phyloP scores from a whole-genome alignment of 2,888 invertebrate genomes.

The Heliothis peltigera region DNA sequence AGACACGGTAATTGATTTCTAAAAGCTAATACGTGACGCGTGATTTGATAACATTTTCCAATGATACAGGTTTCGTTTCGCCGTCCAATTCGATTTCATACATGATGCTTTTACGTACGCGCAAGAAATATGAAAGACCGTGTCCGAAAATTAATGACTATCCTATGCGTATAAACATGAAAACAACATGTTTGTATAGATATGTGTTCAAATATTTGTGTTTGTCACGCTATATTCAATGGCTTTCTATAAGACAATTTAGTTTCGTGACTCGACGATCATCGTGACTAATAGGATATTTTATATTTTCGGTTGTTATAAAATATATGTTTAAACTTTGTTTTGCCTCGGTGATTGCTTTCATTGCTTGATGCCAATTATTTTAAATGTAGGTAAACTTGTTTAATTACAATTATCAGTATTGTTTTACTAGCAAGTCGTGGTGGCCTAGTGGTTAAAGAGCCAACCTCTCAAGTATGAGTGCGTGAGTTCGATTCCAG shows the following conservation, averaged over 20 bases:
- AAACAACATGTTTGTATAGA: slow-evolving; percentile 71
- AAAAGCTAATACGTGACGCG: slow-evolving; percentile 74
- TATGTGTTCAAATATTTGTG: slow-evolving; percentile 69
- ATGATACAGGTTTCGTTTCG: slow-evolving; percentile 77
- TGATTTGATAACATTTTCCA: slow-evolving; percentile 77
- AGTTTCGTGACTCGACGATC: slow-evolving; percentile 44
- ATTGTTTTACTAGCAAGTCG: no score
- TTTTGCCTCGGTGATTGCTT: slow-evolving; percentile 48
- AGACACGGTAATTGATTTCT: slow-evolving; percentile 74
- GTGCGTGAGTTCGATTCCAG: no score
- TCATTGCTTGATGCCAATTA: slow-evolving; percentile 34
- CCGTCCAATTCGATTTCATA: slow-evolving; percentile 79
- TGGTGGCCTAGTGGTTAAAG: no score
- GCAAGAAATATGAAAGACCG: slow-evolving; percentile 79
- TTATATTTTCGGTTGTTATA: slow-evolving; percentile 36
- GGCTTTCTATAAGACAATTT: slow-evolving; percentile 50
- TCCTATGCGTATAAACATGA: slow-evolving; percentile 72
- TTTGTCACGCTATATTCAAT: slow-evolving; percentile 70
- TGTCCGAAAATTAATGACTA: slow-evolving; percentile 79
- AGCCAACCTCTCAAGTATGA: no score
- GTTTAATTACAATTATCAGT: slow-evolving; percentile 29
- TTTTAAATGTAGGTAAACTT: slow-evolving; percentile 37
- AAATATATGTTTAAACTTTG: slow-evolving; percentile 37
- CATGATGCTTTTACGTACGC: slow-evolving; percentile 77
- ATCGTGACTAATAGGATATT: slow-evolving; percentile 57